Evolutionary conservation across 2,888 invertebrate genomes (phyloP), one percentile per base, ranked within the genome.

Genomic region (Megaustenia siamemsis): DNA sequence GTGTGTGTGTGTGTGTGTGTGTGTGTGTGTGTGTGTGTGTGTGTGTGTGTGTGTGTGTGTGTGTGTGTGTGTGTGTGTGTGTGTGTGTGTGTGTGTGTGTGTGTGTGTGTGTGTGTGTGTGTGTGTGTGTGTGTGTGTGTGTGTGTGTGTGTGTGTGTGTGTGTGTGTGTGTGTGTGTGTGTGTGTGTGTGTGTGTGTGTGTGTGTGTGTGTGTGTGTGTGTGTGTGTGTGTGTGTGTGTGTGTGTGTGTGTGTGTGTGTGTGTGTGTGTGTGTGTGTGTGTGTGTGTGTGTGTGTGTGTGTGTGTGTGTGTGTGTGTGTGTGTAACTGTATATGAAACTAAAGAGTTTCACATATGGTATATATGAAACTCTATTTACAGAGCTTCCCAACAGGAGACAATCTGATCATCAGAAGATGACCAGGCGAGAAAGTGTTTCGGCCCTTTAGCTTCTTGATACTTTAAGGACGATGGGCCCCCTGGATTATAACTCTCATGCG

Each of bases 71-170:
- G 63, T 38, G 21, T 63, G n/a, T 60, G n/a, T 60, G n/a, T 60
- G n/a, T 60, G n/a, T 60, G n/a, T 60, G n/a, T 60, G 6, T 60
- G 60, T 60, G n/a, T 60, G n/a, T 60, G n/a, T 24, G n/a, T 60
- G n/a, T 60, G n/a, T 60, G n/a, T 60, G n/a, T 78, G 63, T 63
- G 38, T 63, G 5, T 21, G 38, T 80, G 49, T 80, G 49, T 80
- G 15, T 80, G 49, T 49, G 45, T 79, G 79, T 32, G n/a, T 81
- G 45, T 49, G 35, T 49, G 12, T 69, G 8, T 81, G 81, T 69
- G n/a, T 81, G 69, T 69, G 35, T 81, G 69, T 69, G 38, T 69
- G 80, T 81, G 53, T 81, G 68, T 69, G 43, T 63, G 68, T 43
- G 45, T 66, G 79, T 66, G 66, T 80, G 66, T 53, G 45, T 68